Percentiles rank a stretch among this genome's conserved stretches.
Conservation (phyloP, 2,113 vertebrate species). For the Tor tambroides region DNA sequence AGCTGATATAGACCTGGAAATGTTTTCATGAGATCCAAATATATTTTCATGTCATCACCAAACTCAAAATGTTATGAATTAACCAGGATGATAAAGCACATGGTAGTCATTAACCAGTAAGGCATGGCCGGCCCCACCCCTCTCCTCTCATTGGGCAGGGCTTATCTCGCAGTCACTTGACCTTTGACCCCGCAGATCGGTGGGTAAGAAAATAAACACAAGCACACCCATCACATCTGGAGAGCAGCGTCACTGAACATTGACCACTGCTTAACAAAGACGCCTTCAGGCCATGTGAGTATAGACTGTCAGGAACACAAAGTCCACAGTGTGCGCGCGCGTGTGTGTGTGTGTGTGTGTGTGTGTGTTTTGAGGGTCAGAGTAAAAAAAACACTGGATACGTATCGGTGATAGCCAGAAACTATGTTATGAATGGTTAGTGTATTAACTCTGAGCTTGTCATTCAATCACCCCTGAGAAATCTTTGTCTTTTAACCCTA, state of each 20-base stretch:
- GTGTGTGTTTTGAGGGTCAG: background rate
- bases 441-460: too few relatives aligned
- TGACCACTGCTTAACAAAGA: background rate
- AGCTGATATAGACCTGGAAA: background rate
- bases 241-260: slow-evolving; percentile 8
- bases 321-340: slow-evolving; percentile 7
- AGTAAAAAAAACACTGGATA: background rate
- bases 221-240: slow-evolving; percentile 12
- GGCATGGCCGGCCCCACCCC: background rate
- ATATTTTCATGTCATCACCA: background rate
- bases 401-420: background rate
- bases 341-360: background rate
- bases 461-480: too few relatives aligned
- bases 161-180: slow-evolving; percentile 40
- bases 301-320: background rate
- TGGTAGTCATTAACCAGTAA: slow-evolving; percentile 21
- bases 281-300: slow-evolving; percentile 4
- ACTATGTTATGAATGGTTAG: background rate
- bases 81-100: background rate
- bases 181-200: slow-evolving; percentile 48
- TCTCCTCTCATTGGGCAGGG: slow-evolving; percentile 16
- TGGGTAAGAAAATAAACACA: slow-evolving; percentile 42
- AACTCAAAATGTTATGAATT: background rate
- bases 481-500: too few relatives aligned
- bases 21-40: background rate